Base-by-base conservation (phyloP, 2,888 invertebrate genomes). In the Sturmia bella region DNA sequence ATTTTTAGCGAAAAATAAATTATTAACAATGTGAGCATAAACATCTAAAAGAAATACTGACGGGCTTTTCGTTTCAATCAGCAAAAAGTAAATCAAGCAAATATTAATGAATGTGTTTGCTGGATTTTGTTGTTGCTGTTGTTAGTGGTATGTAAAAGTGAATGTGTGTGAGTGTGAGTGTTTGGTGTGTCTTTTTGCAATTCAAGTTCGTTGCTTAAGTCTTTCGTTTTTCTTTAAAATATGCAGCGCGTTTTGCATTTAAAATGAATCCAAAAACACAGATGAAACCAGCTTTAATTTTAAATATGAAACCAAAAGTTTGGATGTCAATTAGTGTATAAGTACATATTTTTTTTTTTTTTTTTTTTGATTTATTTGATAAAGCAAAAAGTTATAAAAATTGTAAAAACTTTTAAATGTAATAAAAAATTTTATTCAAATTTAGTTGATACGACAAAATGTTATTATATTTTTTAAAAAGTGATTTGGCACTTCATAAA, bases 161-260 rank as follows among this genome's bases (percentile, higher is more conserved):
- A 13, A 17, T 19, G 37, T 56, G 27, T 39, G 57, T 56, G 9
- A 15, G 19, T 5, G 41, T 37, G 19, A 48, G 7, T 61, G 17
- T 54, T n/a, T 27, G 21, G 21, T 6, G 3, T 11, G 15, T 45
- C 17, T n/a, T 7, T 21, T 45, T 11, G 11, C 13, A 66, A 70
- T 64, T 78, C 82, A 82, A 78, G 82, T 82, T 78, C 70, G 78
- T 75, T 75, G 69, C 66, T 70, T 72, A 75, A 78, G 37, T 82
- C 70, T 78, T 82, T 75, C 66, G 82, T 68, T 72, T 76, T 56
- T 70, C 39, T 24, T 56, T 3, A 17, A 43, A 24, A 13, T 12
- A 12, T 15, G 45, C 32, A 7, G 9, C n/a, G n/a, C n/a, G n/a
- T n/a, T n/a, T n/a, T n/a, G n/a, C n/a, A n/a, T n/a, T n/a, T n/a